Evolutionary conservation across 2,113 vertebrate genomes (phyloP).

Genomic region (Neomonachus schauinslandi): DNA sequence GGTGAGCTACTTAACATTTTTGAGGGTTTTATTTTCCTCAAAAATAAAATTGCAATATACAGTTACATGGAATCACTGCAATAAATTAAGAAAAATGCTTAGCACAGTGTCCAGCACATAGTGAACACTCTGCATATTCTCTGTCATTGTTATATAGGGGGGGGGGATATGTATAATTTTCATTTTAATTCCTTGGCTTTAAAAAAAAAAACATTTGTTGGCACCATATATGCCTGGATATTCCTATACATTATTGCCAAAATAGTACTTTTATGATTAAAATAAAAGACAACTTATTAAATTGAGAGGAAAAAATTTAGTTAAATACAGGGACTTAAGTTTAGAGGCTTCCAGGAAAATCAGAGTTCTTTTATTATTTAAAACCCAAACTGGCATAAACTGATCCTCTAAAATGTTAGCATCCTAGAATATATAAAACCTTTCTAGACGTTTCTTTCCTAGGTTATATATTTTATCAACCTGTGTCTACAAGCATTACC

Average conservation of each 20-base stretch:
- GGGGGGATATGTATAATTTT: not conserved
- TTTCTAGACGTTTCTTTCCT: not conserved
- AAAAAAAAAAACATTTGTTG: not conserved
- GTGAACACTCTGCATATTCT: not conserved
- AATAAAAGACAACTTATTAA: not conserved
- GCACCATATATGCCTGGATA: not conserved
- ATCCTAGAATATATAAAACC: not conserved
- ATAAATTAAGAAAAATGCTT: not conserved
- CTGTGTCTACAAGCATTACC: not conserved
- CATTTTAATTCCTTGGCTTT: not conserved
- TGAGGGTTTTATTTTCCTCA: not conserved
- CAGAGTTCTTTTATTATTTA: not conserved
- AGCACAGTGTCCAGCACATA: fast-evolving
- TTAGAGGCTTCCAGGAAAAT: not conserved
- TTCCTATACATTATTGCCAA: not conserved
- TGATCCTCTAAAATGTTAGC: not conserved
- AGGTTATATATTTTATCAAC: not conserved
- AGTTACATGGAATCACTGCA: not conserved
- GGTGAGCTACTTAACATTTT: not conserved
- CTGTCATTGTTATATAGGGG: not conserved
- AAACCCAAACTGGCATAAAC: not conserved
- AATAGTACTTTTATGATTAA: not conserved
- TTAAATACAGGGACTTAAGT: not conserved
- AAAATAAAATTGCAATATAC: not conserved
- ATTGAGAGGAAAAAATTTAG: not conserved